phyloP scores from a whole-genome alignment of 30 jellyfish, hydroid and myxozoan genomes.

The Hydra vulgaris region DNA sequence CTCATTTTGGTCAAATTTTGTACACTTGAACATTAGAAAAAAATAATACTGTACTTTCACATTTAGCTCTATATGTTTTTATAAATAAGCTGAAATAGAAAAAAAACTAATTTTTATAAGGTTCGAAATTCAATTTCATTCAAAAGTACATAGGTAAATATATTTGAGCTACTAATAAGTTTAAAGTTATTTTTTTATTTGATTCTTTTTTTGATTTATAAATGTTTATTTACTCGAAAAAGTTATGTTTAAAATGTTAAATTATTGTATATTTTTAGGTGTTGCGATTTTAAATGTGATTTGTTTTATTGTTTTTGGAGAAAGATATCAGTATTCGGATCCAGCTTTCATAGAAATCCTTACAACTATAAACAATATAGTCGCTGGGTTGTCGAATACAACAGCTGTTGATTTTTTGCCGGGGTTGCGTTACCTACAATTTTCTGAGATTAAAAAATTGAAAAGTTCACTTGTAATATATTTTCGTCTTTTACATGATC shows the following conservation, averaged over 20 bases:
- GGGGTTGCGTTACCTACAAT: constrained; percentile 61
- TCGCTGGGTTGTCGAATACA: constrained; percentile 40
- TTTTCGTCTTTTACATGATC: background rate
- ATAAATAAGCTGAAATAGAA: too few relatives aligned
- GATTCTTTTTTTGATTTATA: too few relatives aligned
- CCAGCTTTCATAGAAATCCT: constrained; percentile 42
- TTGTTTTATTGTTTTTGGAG: constrained; percentile 45
- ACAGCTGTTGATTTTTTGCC: constrained; percentile 51
- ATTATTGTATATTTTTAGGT: constrained; percentile 20
- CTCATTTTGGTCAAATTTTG: too few relatives aligned
- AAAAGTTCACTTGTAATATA: constrained; percentile 15
- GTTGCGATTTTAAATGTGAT: constrained; percentile 50
- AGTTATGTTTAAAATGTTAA: background rate
- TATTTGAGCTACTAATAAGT: too few relatives aligned
- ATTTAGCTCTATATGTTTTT: too few relatives aligned
- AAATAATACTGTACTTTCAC: too few relatives aligned
- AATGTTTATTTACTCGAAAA: background rate
- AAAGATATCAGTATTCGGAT: constrained; percentile 38
- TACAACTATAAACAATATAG: constrained; percentile 9
- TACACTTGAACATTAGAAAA: too few relatives aligned
- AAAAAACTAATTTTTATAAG: too few relatives aligned
- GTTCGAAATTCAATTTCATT: too few relatives aligned
- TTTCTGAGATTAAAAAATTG: constrained; percentile 21
- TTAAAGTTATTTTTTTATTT: too few relatives aligned
- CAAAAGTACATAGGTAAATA: too few relatives aligned